Base-by-base conservation (phyloP, 2,888 invertebrate species). In the Labia minor region DNA sequence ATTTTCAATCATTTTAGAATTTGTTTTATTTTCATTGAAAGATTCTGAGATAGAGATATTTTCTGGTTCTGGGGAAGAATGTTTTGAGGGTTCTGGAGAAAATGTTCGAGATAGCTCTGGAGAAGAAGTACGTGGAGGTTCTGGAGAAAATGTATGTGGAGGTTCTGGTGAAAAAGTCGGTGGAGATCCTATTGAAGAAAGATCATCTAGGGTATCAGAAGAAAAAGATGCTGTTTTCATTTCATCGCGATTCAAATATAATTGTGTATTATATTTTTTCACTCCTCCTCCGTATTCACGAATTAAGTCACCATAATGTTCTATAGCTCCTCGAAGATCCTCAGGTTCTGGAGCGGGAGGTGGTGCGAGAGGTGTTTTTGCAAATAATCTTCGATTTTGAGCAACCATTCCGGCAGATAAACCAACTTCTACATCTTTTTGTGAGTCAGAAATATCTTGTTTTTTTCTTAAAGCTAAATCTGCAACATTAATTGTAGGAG, bases 301-400 rank as follows among this genome's bases (percentile, higher is more conserved):
- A 1, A 92, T 88, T 70, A 92, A 86, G 74, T 87, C 90, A 18
- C 88, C 88, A 73, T 92, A 92, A 74, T 90, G 88, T n/a, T 18
- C 1, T 2, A 16, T 37, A 4, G 65, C 37, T 18, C 37, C 37
- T 1, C 37, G 37, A 1, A 19, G 26, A 1, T 19, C 19, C 37
- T 37, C 65, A 10, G 37, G 37, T 37, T 21, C 64, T 18, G 33
- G 33, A 33, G 16, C 64, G 10, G 64, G 64, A 18, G 18, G 37
- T 8, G 65, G 33, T 1, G 65, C 61, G 11, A 3, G 4, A 49
- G 4, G 49, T 3, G 49, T 49, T 49, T 16, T 11, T 16, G 49
- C 49, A 8, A 33, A 33, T 16, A 49, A 49, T 49, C 49, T 49
- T 49, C 49, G 4, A 49, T 49, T 49, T 49, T 49, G 49, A 16